Evolutionary conservation across 2,797 vertebrate genomes (phyloP), one percentile per base, ranked within the genome.

Genomic region (Antennarius maculatus): DNA sequence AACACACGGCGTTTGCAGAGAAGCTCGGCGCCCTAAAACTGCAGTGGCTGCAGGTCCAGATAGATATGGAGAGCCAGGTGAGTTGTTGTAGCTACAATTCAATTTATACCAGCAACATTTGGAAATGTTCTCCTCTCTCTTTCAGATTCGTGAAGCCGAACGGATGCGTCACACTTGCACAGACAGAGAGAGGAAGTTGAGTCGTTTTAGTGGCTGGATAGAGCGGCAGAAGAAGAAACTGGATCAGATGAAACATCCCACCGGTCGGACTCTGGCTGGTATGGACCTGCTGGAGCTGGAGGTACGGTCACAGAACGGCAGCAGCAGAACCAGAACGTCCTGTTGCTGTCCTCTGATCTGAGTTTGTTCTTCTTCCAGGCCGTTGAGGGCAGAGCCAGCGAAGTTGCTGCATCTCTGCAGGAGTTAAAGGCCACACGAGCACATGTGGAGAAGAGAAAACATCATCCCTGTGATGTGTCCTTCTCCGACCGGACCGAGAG

Each of bases 1-100:
- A 96, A 13, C 89, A 83, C 12, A 95, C 93, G 0, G 69, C 82
- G 31, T 94, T 96, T 61, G 94, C 95, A 0, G 97, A 99, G 81
- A 87, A 80, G 47, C 92, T 96, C 0, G 96, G 96, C 0, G 89
- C 89, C 62, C 81, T 96, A 82, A 95, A 93, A 84, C 76, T 90
- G 48, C 87, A 68, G 18, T 97, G 95, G 95, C 87, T 92, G 66
- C 66, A 73, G 16, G 76, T 96, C n/a, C 93, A 94, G 5, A 91
- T 90, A 0, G 76, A 88, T 54, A 81, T 97, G 53, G 92, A 88
- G 59, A 91, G 66, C 64, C 94, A 95, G 96, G 97, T 99, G 53
- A 14, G 71, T 62, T 16, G 39, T 7, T 4, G 23, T 23, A 23
- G 23, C 23, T 23, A 23, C 23, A 23, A 23, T 23, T 23, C 23